These are phyloP conservation scores for Pantherophis alleghaniensis DNA, from an alignment of 2,797 vertebrate species.

Conservation along the genomic window DNA sequence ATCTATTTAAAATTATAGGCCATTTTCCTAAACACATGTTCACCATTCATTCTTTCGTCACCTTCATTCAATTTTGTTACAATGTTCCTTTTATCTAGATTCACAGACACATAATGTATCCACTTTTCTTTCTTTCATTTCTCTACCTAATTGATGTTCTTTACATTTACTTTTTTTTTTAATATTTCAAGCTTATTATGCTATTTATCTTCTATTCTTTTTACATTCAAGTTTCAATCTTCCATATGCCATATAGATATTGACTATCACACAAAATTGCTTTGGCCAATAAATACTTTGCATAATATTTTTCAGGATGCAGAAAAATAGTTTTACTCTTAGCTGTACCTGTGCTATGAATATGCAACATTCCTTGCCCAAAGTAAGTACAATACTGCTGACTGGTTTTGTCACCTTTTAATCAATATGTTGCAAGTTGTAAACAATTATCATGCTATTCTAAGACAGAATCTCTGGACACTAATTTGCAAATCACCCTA, in stretches of 20 bases:
- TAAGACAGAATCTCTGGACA: neutral
- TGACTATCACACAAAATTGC: neutral
- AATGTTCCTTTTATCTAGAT: neutral
- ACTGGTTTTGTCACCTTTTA: neutral
- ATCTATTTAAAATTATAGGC: neutral
- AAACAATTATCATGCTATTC: neutral
- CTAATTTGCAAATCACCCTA: neutral
- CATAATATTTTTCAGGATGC: neutral
- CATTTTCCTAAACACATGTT: neutral
- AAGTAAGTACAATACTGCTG: neutral
- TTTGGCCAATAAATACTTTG: neutral
- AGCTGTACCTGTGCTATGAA: neutral
- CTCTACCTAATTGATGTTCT: neutral
- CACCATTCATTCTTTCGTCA: neutral
- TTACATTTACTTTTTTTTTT: neutral
- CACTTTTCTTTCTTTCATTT: neutral
- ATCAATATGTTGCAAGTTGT: neutral
- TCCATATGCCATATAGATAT: neutral
- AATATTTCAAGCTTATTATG: neutral
- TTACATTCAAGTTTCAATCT: neutral
- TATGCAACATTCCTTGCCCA: neutral
- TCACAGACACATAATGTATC: neutral
- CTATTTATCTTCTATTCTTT: neutral
- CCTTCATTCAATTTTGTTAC: neutral
- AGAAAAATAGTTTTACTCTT: neutral